Base-by-base conservation (phyloP, 2,797 vertebrate genomes). In the Chromis chromis region DNA sequence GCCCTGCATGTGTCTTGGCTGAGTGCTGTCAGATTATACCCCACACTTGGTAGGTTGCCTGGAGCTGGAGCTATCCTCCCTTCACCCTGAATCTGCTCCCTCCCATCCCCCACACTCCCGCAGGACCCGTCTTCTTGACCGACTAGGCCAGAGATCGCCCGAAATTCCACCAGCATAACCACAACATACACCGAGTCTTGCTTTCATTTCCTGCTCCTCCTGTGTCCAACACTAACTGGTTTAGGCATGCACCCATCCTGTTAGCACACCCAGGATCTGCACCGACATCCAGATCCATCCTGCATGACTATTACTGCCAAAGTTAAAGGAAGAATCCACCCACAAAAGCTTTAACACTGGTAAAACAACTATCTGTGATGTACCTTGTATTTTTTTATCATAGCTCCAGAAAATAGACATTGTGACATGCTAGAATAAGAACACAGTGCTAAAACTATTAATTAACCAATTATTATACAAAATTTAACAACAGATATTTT, bases 1-100 rank as follows among this genome's bases (percentile, higher is more conserved):
- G 92, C 91, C 89, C 92, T 89, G 90, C 90, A 87, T 91, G 87
- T 65, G 86, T 91, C 89, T 89, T 89, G 92, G 87, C 90, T 86
- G 91, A 92, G 85, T 79, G 82, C 90, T 87, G 89, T 92, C 91
- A 91, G 92, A 93, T 91, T 93, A 92, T 88, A 93, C 88, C 81
- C 87, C 89, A 79, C 87, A 86, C 89, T 92, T 90, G 86, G 91
- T 90, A 76, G 77, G 82, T 79, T 86, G 91, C 91, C 93, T 88
- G 84, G 86, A 86, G 85, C 83, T 76, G 74, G 70, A 83, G 80
- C 84, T 78, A 73, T 77, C 82, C 86, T 76, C 71, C 71, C 62
- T 42, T 75, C 80, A 67, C 79, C 64, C 59, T 59, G 40, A 65
- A 79, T 71, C 50, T 33, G 55, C 27, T 61, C 54, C 56, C 19